Evolutionary conservation across 2,113 vertebrate genomes (phyloP).

Genomic region (Pyxicephalus adspersus): DNA sequence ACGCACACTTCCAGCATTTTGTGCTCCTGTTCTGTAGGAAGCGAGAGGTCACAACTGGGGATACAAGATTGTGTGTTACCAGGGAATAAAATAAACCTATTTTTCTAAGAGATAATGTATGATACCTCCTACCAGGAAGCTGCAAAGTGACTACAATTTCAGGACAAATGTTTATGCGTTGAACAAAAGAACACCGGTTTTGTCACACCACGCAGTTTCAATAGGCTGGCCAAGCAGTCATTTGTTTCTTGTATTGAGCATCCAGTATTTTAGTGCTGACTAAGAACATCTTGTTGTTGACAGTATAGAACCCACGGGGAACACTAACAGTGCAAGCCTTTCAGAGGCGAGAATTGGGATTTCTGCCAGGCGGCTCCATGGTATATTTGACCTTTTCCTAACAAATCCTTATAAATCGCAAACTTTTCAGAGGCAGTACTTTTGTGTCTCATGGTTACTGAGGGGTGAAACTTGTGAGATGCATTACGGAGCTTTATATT

Average conservation of each 20-base stretch:
- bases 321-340: slow-evolving; percentile 62
- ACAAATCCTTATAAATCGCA: slow-evolving; percentile 56
- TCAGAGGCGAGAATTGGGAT: slow-evolving; percentile 60
- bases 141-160: slow-evolving; percentile 52
- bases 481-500: too few species aligned
- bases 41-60: too few species aligned
- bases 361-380: slow-evolving; percentile 63
- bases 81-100: neutral
- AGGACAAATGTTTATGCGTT: slow-evolving; percentile 65
- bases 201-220: slow-evolving; percentile 65
- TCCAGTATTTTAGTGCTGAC: slow-evolving; percentile 68
- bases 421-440: slow-evolving; percentile 40
- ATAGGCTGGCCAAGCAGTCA: slow-evolving; percentile 68
- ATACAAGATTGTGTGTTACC: neutral
- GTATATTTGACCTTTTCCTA: slow-evolving; percentile 52
- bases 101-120: neutral
- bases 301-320: slow-evolving; percentile 73
- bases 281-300: slow-evolving; percentile 66
- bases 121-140: slow-evolving; percentile 9
- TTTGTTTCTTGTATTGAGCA: slow-evolving; percentile 65
- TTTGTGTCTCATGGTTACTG: neutral
- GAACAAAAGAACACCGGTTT: slow-evolving; percentile 74
- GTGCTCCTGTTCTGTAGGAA: too few species aligned
- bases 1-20: too few species aligned
- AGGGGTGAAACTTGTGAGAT: too few species aligned